A percentile compares a stretch with the other conserved stretches of the same genome.
phyloP scores from a whole-genome alignment of 1,140 invertebrate species.

The Brachionus koreanus region DNA sequence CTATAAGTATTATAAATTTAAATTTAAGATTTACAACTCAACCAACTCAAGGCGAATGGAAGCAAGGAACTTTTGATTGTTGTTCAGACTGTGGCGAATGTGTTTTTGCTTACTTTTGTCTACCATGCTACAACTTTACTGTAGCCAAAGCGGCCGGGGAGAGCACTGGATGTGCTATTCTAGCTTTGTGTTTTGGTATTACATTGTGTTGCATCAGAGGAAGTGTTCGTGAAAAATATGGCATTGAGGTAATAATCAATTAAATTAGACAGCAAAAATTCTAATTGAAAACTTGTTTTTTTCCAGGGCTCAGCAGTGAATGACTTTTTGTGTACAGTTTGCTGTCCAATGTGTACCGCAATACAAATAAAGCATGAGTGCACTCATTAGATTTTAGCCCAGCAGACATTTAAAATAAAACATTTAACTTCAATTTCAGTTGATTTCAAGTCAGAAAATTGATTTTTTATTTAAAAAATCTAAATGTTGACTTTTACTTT shows the following conservation, averaged over 20 bases:
- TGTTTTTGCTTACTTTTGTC: not conserved
- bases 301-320: not conserved
- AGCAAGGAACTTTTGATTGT: constrained; percentile 11
- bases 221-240: not conserved
- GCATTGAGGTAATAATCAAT: not conserved
- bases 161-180: not conserved
- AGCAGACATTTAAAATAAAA: not conserved
- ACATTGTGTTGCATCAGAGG: constrained; percentile 8
- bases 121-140: not conserved
- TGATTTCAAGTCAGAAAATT: not conserved
- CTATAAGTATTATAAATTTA: not conserved
- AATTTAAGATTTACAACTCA: not conserved
- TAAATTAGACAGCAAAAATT: not conserved
- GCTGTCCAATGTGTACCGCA: not conserved
- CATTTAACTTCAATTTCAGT: not conserved
- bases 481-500: too few species aligned
- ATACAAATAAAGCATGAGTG: not conserved
- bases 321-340: not conserved
- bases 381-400: not conserved
- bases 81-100: not conserved
- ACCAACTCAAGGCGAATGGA: not conserved
- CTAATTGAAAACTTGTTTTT: not conserved
- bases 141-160: not conserved
- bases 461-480: too few species aligned
- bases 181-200: not conserved